These are phyloP conservation scores for Zoanthus sociatus DNA, from an alignment of 92 coral and sea anemone species.

Conservation along the genomic window DNA sequence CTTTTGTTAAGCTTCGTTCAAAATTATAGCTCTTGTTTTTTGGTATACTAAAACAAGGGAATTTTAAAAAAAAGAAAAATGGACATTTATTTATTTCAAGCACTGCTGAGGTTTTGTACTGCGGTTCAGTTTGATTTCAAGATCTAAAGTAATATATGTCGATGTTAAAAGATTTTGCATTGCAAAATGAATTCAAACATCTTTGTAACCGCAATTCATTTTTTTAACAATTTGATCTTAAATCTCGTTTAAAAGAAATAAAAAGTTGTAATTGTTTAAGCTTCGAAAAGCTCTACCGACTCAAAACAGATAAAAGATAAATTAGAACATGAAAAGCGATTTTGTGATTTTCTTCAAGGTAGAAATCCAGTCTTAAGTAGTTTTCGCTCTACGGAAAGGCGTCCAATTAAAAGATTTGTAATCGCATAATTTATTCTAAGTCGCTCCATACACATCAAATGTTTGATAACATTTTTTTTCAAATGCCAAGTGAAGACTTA, in stretches of 20 bases:
- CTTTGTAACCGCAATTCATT: neutral
- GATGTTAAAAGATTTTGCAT: neutral
- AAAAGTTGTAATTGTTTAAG: neutral
- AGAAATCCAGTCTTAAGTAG: neutral
- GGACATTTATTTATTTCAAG: conserved; percentile 23
- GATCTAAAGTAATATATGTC: neutral
- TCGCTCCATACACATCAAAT: conserved; percentile 19
- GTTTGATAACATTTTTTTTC: neutral
- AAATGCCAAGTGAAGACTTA: neutral
- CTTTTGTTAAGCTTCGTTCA: neutral
- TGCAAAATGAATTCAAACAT: conserved; percentile 5
- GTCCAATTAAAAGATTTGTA: conserved; percentile 20
- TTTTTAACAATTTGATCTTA: neutral
- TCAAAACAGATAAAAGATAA: neutral
- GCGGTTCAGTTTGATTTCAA: conserved; percentile 7
- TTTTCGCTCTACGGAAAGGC: conserved; percentile 5
- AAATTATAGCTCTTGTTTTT: neutral
- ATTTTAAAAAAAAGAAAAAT: neutral
- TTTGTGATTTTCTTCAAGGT: neutral
- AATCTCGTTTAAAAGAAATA: neutral
- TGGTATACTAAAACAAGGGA: neutral
- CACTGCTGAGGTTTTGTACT: neutral
- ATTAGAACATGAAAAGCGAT: neutral
- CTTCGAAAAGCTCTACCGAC: neutral
- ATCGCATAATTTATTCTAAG: conserved; percentile 10